These are phyloP conservation scores for Misgurnus mizolepis DNA, from an alignment of 2,113 vertebrate species.

Conservation along the genomic window DNA sequence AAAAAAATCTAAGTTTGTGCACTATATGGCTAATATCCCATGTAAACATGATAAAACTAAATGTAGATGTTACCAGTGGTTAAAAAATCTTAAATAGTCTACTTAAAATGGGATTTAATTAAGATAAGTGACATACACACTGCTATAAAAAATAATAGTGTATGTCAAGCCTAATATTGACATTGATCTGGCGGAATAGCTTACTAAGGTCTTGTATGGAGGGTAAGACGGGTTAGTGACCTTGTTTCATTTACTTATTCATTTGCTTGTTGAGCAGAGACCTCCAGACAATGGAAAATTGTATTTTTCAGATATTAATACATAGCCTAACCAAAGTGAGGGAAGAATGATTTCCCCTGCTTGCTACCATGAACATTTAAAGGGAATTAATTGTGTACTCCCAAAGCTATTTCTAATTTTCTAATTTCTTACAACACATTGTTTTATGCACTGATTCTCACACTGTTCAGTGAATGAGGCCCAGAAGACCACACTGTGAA, in stretches of 20 bases:
- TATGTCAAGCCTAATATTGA: conserved; percentile 14
- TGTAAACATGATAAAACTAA: neutral
- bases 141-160: neutral
- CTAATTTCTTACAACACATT: neutral
- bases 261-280: neutral
- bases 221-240: conserved; percentile 11
- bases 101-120: neutral
- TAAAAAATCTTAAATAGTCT: neutral
- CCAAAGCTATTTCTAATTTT: too few relatives aligned
- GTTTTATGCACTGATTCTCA: neutral
- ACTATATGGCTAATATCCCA: neutral
- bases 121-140: neutral
- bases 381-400: too few relatives aligned
- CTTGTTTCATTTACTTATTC: neutral
- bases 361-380: too few relatives aligned
- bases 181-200: neutral
- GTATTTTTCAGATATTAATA: too few relatives aligned
- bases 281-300: neutral
- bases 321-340: too few relatives aligned
- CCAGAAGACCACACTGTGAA: neutral
- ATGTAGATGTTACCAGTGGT: neutral
- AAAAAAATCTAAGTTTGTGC: neutral
- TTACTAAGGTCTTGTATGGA: conserved; percentile 19
- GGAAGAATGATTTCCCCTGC: neutral
- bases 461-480: neutral